Evolutionary conservation across 1,140 invertebrate species (phyloP).

Genomic region (Pentalonia nigronervosa): DNA sequence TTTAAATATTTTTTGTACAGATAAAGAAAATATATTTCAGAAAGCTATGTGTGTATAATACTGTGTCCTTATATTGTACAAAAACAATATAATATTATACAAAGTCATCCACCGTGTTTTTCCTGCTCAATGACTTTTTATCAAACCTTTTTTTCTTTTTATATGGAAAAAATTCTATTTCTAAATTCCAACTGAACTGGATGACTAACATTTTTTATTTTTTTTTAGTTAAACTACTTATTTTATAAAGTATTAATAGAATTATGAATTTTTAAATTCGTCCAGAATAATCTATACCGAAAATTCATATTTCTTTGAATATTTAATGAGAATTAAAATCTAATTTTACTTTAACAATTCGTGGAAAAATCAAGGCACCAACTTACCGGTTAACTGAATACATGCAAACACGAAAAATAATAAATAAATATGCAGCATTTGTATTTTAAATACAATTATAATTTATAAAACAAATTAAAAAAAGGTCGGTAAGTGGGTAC

Average conservation of each 20-base stretch:
- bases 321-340: conserved; percentile 10
- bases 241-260: not conserved
- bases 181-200: not conserved
- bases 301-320: not conserved
- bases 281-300: not conserved
- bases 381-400: not conserved
- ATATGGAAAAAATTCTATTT: not conserved
- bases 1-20: not conserved
- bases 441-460: not conserved
- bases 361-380: not conserved
- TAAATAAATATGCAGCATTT: not conserved
- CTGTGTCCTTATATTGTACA: not conserved
- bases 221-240: not conserved
- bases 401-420: not conserved
- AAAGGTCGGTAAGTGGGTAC: too few relatives aligned
- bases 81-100: not conserved
- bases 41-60: not conserved
- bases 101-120: not conserved
- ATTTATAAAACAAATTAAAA: not conserved
- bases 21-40: not conserved
- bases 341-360: not conserved
- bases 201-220: not conserved
- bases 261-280: not conserved
- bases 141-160: not conserved
- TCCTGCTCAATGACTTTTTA: conserved; percentile 3